Percentiles rank a stretch among this genome's conserved stretches.
Evolutionary conservation across 2,888 invertebrate genomes (phyloP).

Genomic region (Alloscopus bannaensis): DNA sequence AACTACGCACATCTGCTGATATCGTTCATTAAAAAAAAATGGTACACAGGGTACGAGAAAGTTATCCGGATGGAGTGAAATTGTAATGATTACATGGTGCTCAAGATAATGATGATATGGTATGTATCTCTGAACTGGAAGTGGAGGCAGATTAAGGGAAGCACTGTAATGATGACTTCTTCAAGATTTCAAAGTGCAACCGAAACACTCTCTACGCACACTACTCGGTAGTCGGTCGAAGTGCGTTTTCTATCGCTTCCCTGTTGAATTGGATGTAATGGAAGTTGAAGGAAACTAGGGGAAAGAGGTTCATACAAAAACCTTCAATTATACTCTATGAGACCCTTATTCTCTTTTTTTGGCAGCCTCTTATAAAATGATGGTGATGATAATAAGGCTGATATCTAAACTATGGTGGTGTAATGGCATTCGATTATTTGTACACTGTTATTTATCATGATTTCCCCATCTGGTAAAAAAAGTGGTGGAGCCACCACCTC

Average conservation of each 20-base stretch:
- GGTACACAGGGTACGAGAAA: too few species aligned
- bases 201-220: too few species aligned
- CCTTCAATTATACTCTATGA: conserved; percentile 37
- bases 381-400: conserved; percentile 38
- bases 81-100: conserved; percentile 1
- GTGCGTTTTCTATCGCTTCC: too few species aligned
- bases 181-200: too few species aligned
- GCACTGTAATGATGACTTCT: background rate
- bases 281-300: conserved; percentile 9
- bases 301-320: conserved; percentile 20
- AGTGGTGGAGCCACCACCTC: conserved; percentile 12
- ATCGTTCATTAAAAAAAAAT: too few species aligned
- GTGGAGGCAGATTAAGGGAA: background rate
- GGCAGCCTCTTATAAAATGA: background rate
- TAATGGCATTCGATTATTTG: conserved; percentile 36
- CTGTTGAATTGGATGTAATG: conserved; percentile 6
- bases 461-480: conserved; percentile 26
- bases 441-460: conserved; percentile 40
- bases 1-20: too few species aligned
- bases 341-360: conserved; percentile 28
- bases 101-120: conserved; percentile 3
- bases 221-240: too few species aligned
- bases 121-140: conserved; percentile 9
- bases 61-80: conserved; percentile 7
- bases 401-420: conserved; percentile 16